Evolutionary conservation across 1,140 invertebrate genomes (phyloP).

Genomic region (Bicyclus anynana): DNA sequence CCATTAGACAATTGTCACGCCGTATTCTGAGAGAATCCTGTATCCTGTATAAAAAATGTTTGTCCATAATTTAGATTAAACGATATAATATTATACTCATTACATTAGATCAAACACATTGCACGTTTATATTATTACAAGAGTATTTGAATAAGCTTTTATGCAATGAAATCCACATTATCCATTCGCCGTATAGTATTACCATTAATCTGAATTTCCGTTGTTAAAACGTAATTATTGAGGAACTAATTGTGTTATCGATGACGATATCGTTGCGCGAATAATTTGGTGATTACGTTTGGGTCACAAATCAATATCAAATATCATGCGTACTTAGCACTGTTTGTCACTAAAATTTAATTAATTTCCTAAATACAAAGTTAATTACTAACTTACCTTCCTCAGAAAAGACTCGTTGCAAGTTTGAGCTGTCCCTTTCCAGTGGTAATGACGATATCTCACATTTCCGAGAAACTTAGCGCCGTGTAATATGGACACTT

Average conservation of each 20-base stretch:
- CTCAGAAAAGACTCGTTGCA: constrained; percentile 86
- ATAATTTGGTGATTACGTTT: background rate
- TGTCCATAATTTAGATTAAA: too few species aligned
- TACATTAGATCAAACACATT: too few species aligned
- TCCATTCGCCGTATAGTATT: background rate
- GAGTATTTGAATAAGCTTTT: too few species aligned
- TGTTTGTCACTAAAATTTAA: too few species aligned
- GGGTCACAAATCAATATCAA: background rate
- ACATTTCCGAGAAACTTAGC: constrained; percentile 80
- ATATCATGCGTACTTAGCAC: too few species aligned
- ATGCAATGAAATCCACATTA: too few species aligned
- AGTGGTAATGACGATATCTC: constrained; percentile 84
- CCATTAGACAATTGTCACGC: constrained; percentile 4
- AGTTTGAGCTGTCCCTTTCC: constrained; percentile 84
- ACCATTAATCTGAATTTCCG: background rate
- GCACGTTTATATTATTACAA: background rate
- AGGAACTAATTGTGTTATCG: constrained; percentile 6
- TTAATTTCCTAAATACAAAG: too few species aligned
- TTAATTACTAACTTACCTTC: constrained; percentile 77
- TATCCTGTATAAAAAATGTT: background rate
- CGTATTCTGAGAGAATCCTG: background rate
- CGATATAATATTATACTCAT: too few species aligned
- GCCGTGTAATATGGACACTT: constrained; percentile 81
- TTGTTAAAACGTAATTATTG: constrained; percentile 3
- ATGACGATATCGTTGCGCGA: background rate